Evolutionary conservation across 1,140 invertebrate species (phyloP), one percentile per base, ranked within the genome.

Genomic region (Drosophila orosa): DNA sequence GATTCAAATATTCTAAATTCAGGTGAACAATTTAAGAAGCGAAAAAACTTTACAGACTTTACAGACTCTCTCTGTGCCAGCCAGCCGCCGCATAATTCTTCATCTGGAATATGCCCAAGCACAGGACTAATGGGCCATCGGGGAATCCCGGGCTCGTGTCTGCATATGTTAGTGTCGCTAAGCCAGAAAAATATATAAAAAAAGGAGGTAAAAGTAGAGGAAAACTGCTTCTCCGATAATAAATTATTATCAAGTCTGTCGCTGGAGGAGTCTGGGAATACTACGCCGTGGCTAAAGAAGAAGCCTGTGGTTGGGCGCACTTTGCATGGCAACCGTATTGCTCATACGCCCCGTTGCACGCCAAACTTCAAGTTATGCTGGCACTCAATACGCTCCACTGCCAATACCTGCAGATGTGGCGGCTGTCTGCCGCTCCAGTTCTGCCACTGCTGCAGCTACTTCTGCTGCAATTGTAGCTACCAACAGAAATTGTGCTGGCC

Each of bases 171-270:
- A 76, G 72, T 75, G 73, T 75, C 73, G 73, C 73, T 47, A 35
- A 66, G 1, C 61, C 52, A 35, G 19, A 22, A 35, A 52, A 48
- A 50, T 27, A 48, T 27, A 31, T 13, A 31, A 37, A 35, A 54
- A 74, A 27, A 42, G 4, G 4, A 9, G 48, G 54, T 22, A 60
- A 25, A 29, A 24, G 24, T 25, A 27, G 15, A 25, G 31, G 7
- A 31, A 54, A 52, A 54, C 42, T 52, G 61, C 42, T 25, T 67
- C 62, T 69, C 54, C 76, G 84, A 87, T 87, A 87, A 89, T 89
- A 89, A 89, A 89, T 89, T 90, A 89, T 89, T 89, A 89, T 89
- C 86, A 89, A 90, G 85, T 89, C 85, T 80, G 77, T 45, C 68
- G 71, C 54, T 25, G 25, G 25, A 44, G 55, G 10, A 54, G 50